These are phyloP conservation scores for Microtus montanus DNA, from an alignment of 2,113 vertebrate species.

Conservation along the genomic window DNA sequence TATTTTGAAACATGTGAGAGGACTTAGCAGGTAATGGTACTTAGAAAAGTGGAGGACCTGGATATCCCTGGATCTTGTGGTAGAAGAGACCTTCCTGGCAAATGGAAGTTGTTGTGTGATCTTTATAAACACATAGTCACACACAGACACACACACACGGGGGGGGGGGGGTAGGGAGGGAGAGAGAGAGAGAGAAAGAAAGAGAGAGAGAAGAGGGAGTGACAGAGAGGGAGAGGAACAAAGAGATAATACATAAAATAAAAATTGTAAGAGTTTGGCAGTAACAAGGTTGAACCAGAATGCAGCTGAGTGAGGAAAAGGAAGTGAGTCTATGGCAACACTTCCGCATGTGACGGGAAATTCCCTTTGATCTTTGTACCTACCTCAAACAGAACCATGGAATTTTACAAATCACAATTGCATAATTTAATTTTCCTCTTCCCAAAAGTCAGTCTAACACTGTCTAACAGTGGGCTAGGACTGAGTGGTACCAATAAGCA, in stretches of 20 bases:
- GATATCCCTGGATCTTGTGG: background rate
- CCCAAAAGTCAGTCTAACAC: background rate
- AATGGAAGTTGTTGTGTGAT: background rate
- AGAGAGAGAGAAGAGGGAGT: background rate
- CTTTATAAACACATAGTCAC: background rate
- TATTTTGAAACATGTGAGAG: background rate
- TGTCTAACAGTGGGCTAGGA: background rate
- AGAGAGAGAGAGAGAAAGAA: too few species aligned
- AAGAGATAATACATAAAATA: background rate
- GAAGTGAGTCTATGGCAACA: background rate
- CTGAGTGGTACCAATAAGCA: background rate
- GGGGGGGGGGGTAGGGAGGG: too few species aligned
- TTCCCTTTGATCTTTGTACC: background rate
- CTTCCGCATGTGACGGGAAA: background rate
- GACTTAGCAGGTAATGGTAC: background rate
- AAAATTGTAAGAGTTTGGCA: background rate
- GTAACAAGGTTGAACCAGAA: background rate
- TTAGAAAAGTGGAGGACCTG: background rate
- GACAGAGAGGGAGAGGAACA: background rate
- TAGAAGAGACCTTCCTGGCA: background rate
- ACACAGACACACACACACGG: background rate
- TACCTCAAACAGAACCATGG: background rate
- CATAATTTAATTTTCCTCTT: background rate
- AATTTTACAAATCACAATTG: slow-evolving; percentile 8
- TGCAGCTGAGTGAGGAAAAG: background rate